A percentile compares a stretch with the other conserved stretches of the same genome.
These are phyloP conservation scores for Dromas ardeola DNA, from an alignment of 2,113 vertebrate species.

Conservation along the genomic window DNA sequence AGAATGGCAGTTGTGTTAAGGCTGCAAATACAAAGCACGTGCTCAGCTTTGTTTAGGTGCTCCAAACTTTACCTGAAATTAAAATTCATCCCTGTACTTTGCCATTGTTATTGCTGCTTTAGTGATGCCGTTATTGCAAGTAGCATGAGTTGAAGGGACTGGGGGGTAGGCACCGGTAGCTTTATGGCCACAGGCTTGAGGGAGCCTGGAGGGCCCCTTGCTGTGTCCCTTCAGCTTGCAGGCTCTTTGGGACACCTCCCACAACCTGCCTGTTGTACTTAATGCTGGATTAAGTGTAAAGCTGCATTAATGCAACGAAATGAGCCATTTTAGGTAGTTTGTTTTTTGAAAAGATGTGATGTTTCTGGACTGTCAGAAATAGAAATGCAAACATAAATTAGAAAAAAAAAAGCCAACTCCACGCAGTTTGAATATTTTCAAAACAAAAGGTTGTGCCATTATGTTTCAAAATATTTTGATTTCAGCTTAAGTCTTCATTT, in stretches of 20 bases:
- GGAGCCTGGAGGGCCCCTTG: neutral
- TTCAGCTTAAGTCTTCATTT: neutral
- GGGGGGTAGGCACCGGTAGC: neutral
- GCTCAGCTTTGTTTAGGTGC: neutral
- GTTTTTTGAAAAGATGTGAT: neutral
- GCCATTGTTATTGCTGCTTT: neutral
- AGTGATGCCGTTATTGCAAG: neutral
- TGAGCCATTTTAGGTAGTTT: accelerated
- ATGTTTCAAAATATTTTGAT: neutral
- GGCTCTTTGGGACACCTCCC: neutral
- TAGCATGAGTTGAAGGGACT: neutral
- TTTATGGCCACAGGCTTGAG: neutral
- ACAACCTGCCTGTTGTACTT: neutral
- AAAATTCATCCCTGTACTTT: neutral
- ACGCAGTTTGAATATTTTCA: neutral
- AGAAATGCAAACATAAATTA: neutral
- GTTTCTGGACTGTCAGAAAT: neutral
- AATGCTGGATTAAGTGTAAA: neutral
- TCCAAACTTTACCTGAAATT: neutral
- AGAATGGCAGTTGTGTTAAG: neutral
- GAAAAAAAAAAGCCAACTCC: neutral
- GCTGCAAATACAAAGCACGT: neutral
- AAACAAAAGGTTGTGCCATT: neutral
- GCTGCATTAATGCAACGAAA: neutral
- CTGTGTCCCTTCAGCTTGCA: neutral